Percentiles rank a stretch among this genome's conserved stretches.
These are phyloP conservation scores for Diaperis boleti DNA, from an alignment of 2,888 invertebrate species.

Conservation along the genomic window DNA sequence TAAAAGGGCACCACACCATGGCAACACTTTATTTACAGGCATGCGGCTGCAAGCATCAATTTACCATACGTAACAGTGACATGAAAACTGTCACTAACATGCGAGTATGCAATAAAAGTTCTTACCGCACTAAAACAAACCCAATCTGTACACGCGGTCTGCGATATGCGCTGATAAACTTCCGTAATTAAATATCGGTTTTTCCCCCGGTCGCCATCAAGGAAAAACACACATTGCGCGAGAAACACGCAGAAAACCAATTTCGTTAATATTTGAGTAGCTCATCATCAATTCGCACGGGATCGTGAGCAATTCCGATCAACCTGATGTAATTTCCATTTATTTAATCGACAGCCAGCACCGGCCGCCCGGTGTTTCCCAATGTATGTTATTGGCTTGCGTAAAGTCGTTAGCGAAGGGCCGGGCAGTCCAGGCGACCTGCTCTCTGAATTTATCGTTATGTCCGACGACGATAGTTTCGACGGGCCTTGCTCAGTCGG, in stretches of 20 bases:
- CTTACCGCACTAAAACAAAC: background rate
- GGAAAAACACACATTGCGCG: background rate
- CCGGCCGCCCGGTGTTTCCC: conserved; percentile 44
- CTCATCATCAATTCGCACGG: conserved; percentile 37
- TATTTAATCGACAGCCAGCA: conserved; percentile 46
- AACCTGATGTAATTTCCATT: conserved; percentile 48
- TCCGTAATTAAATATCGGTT: background rate
- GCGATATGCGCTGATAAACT: background rate
- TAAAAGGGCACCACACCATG: too few relatives aligned
- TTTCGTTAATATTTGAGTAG: conserved; percentile 40
- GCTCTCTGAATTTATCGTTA: conserved; percentile 63
- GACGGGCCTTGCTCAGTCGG: conserved; percentile 50
- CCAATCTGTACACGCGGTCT: background rate
- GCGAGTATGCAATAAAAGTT: too few relatives aligned
- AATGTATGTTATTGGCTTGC: conserved; percentile 59
- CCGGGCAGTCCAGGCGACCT: conserved; percentile 32
- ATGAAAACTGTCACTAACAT: too few relatives aligned
- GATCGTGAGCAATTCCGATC: conserved; percentile 31
- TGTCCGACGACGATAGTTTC: conserved; percentile 60
- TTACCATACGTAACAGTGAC: too few relatives aligned
- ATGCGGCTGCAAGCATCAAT: too few relatives aligned
- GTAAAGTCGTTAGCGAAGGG: conserved; percentile 59
- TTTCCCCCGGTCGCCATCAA: too few relatives aligned
- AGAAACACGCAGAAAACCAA: conserved; percentile 28
- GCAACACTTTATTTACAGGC: too few relatives aligned